A percentile compares a stretch with the other conserved stretches of the same genome.
Evolutionary conservation across 2,888 invertebrate genomes (phyloP).

Genomic region (Habrosyne pyritoides): DNA sequence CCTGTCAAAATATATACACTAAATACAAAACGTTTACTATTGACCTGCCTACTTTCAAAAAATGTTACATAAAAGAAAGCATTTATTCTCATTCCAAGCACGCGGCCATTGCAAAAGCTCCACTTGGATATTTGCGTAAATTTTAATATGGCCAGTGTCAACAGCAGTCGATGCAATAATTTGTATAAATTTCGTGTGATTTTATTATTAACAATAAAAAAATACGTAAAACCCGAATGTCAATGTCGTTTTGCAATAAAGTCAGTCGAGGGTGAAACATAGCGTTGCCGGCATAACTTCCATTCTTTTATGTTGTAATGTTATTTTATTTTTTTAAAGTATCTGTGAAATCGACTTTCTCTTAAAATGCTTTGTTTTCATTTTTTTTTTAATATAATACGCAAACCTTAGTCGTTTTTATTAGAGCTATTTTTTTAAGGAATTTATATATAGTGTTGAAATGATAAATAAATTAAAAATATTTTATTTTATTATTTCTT

Average conservation of each 20-base stretch:
- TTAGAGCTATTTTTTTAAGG: too few relatives aligned
- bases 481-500: too few relatives aligned
- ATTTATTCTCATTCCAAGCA: slow-evolving; percentile 14
- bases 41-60: slow-evolving; percentile 5
- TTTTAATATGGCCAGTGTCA: slow-evolving; percentile 60
- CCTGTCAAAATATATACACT: too few relatives aligned
- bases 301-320: slow-evolving; percentile 19
- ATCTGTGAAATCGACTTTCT: slow-evolving; percentile 2
- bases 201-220: slow-evolving; percentile 19
- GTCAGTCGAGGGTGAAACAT: slow-evolving; percentile 42
- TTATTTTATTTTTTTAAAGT: background rate
- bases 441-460: too few relatives aligned
- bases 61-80: background rate
- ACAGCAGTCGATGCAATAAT: slow-evolving; percentile 51
- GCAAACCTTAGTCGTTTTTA: too few relatives aligned
- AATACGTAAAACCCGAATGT: slow-evolving; percentile 66
- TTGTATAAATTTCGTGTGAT: slow-evolving; percentile 51
- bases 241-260: slow-evolving; percentile 62
- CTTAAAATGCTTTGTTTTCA: background rate
- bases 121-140: slow-evolving; percentile 61
- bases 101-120: slow-evolving; percentile 47
- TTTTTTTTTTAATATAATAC: too few relatives aligned
- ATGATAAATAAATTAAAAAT: too few relatives aligned
- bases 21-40: too few relatives aligned
- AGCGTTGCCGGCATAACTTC: slow-evolving; percentile 21